These are phyloP conservation scores for Pampusana beccarii DNA, from an alignment of 2,113 vertebrate species.

Conservation along the genomic window DNA sequence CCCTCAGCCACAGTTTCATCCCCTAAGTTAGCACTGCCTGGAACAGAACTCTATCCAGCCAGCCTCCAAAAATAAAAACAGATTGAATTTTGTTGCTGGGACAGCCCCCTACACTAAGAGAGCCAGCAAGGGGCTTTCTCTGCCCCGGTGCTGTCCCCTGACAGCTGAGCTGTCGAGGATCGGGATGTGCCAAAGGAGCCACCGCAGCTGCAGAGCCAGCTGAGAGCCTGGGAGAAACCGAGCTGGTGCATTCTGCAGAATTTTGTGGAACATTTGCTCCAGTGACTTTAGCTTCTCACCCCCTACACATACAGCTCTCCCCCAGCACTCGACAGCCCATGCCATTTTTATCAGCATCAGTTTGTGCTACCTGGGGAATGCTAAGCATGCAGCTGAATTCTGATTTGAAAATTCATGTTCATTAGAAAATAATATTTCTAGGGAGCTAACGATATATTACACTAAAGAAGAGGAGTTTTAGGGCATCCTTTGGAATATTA, in stretches of 20 bases:
- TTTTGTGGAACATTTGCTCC: conserved; percentile 8
- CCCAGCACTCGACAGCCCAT: background rate
- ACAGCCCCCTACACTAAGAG: background rate
- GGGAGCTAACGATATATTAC: background rate
- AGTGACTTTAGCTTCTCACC: background rate
- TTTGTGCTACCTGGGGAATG: background rate
- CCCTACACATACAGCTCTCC: accelerated
- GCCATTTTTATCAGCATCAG: background rate
- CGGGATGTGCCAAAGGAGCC: background rate
- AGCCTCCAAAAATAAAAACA: background rate
- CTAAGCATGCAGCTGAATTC: background rate
- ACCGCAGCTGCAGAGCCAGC: background rate
- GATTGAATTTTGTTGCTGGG: background rate
- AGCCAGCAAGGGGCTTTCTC: background rate
- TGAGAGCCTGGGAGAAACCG: background rate
- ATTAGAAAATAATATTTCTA: background rate
- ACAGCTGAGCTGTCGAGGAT: background rate
- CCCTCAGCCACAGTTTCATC: background rate
- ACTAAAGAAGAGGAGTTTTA: background rate
- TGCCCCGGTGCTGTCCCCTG: background rate
- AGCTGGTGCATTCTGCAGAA: background rate
- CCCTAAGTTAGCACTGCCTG: background rate
- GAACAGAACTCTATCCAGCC: background rate
- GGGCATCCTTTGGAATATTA: background rate
- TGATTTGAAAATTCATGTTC: background rate